These are phyloP conservation scores for Salarias fasciatus DNA, from an alignment of 2,797 vertebrate genomes.

Conservation along the genomic window DNA sequence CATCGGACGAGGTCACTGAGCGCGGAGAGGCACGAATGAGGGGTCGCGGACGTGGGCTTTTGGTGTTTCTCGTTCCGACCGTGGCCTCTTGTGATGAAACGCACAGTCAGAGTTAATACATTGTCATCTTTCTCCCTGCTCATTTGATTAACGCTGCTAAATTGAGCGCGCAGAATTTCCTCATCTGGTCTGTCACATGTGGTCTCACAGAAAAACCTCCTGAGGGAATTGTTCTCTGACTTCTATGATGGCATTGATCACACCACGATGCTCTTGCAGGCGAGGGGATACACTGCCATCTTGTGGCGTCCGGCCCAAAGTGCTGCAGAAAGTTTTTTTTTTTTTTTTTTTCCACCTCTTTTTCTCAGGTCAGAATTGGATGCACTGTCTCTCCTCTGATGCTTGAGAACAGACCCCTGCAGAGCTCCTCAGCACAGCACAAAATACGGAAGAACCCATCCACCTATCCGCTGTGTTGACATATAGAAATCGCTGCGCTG, in stretches of 20 bases:
- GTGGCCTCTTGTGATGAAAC: not conserved
- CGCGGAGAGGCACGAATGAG: slow-evolving; percentile 43
- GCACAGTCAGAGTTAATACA: not conserved
- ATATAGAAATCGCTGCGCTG: not conserved
- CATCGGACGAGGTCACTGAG: slow-evolving; percentile 1
- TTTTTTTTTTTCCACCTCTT: not conserved
- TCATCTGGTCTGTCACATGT: slow-evolving; percentile 3
- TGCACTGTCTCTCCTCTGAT: not conserved
- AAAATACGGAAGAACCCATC: slow-evolving; percentile 7
- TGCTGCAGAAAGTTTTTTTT: slow-evolving; percentile 4
- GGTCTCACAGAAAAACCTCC: not conserved
- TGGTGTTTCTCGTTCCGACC: not conserved
- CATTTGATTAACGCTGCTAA: slow-evolving; percentile 9
- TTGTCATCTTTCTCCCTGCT: not conserved
- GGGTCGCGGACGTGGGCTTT: not conserved
- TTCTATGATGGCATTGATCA: slow-evolving; percentile 28
- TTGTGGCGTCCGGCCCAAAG: slow-evolving; percentile 48
- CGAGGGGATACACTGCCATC: slow-evolving; percentile 72
- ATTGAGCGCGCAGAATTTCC: not conserved
- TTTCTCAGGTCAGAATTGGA: not conserved
- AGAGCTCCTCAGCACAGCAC: slow-evolving; percentile 33
- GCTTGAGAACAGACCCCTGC: slow-evolving; percentile 35
- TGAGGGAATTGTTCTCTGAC: slow-evolving; percentile 18
- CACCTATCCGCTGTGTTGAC: slow-evolving; percentile 9
- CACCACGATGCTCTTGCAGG: slow-evolving; percentile 10